Evolutionary conservation across 2,888 invertebrate species (phyloP), one percentile per base, ranked within the genome.

Genomic region (Syrphus vitripennis): DNA sequence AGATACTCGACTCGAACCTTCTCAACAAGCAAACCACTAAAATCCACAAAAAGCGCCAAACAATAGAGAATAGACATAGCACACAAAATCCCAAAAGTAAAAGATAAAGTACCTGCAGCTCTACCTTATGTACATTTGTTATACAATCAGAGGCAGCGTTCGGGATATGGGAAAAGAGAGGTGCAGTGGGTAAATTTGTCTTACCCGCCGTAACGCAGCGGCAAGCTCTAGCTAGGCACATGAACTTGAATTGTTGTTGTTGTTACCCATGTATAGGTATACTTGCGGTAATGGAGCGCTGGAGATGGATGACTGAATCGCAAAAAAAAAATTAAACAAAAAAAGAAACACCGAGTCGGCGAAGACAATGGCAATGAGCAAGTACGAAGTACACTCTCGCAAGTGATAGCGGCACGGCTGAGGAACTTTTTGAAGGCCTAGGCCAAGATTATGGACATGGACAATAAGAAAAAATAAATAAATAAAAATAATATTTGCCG

Each of bases 381-480:
- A 69, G 74, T 81, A 76, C 61, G 29, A 45, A 65, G 65, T 50
- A 61, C 78, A 69, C 34, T 29, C 77, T n/a, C n/a, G n/a, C n/a
- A 82, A 67, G 71, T 69, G 61, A 48, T 72, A 61, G 75, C 61
- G 53, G 61, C 29, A 69, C 45, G 70, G 83, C 83, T 69, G 75
- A 75, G 70, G 84, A 67, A 69, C 71, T 53, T 74, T 80, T 87
- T 87, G 87, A 87, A 87, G 87, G 87, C 87, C 83, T 87, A 87
- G 87, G 87, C 87, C 87, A 87, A 87, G 87, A 82, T 83, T 87
- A 80, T 74, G 83, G 80, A 79, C 78, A 34, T 24, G 24, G 61
- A 31, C 48, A 21, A 45, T 1, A 26, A 37, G 5, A 26, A 10
- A n/a, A 48, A 48, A 48, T 48, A 76, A 83, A 48, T 19, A 74